phyloP scores from a whole-genome alignment of 2,797 vertebrate genomes.

The Danionella dracula region DNA sequence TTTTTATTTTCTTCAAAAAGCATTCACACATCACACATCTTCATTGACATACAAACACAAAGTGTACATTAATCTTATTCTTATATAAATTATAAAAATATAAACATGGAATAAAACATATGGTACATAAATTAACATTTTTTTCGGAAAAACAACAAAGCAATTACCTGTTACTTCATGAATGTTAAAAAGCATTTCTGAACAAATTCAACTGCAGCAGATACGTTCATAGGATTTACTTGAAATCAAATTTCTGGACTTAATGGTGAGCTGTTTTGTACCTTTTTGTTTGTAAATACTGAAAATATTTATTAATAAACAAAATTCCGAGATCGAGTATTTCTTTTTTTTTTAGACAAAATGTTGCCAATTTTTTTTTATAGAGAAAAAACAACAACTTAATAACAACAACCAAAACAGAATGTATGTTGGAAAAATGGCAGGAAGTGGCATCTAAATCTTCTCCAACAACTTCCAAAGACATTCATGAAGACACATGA shows the following conservation, averaged over 20 bases:
- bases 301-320: too few relatives aligned
- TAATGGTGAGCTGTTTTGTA: too few relatives aligned
- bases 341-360: too few relatives aligned
- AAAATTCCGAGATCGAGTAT: too few relatives aligned
- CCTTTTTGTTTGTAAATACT: too few relatives aligned
- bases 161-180: too few relatives aligned
- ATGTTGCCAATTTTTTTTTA: too few relatives aligned
- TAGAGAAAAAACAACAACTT: slow-evolving; percentile 1
- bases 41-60: slow-evolving; percentile 36
- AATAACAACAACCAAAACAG: not conserved
- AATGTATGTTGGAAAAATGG: slow-evolving; percentile 14
- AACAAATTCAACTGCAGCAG: too few relatives aligned
- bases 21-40: slow-evolving; percentile 36
- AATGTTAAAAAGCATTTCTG: too few relatives aligned
- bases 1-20: slow-evolving; percentile 38
- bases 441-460: slow-evolving; percentile 35
- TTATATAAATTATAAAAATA: slow-evolving; percentile 54
- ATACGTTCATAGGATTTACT: too few relatives aligned
- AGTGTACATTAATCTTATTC: slow-evolving; percentile 41
- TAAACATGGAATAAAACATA: slow-evolving; percentile 50
- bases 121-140: slow-evolving; percentile 47
- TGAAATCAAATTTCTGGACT: too few relatives aligned
- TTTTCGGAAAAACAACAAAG: slow-evolving; percentile 21
- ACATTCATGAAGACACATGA: not conserved
- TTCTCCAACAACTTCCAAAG: not conserved